Evolutionary conservation across 2,797 vertebrate species (phyloP).

Genomic region (Echeneis naucrates): DNA sequence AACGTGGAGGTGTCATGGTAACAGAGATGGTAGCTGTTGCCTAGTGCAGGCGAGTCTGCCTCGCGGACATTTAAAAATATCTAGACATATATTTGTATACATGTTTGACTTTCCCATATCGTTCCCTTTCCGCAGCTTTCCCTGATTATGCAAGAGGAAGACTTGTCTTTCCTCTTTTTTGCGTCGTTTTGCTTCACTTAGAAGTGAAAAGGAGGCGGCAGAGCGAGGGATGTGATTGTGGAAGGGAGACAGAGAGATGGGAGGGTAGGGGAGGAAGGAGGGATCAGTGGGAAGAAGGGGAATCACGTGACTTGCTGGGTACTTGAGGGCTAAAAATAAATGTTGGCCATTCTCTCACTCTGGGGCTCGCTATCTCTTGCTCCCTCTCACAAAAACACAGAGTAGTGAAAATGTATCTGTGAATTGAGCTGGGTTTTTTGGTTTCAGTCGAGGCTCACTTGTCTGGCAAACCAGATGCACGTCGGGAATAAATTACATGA

Average conservation of each 20-base stretch:
- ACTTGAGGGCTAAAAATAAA: constrained; percentile 83
- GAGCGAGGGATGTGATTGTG: constrained; percentile 21
- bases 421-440: constrained; percentile 44
- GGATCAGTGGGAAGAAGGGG: constrained; percentile 60
- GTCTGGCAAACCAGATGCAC: constrained; percentile 21
- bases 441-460: constrained; percentile 41
- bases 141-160: constrained; percentile 35
- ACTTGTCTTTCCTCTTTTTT: constrained; percentile 11
- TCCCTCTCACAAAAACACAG: not conserved
- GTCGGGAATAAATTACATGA: not conserved
- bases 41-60: constrained; percentile 10
- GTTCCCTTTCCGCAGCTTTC: constrained; percentile 1
- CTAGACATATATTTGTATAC: not conserved
- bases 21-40: constrained; percentile 44
- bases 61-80: not conserved
- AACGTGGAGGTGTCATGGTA: constrained; percentile 48
- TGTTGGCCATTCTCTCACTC: constrained; percentile 69
- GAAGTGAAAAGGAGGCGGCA: constrained; percentile 29
- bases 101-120: not conserved
- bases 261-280: constrained; percentile 56
- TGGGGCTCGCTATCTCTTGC: constrained; percentile 45
- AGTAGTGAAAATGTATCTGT: constrained; percentile 44
- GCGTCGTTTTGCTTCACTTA: constrained; percentile 30
- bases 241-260: constrained; percentile 35
- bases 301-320: constrained; percentile 82